Base-by-base conservation (phyloP, 2,888 invertebrate species). In the Thereva unica region DNA sequence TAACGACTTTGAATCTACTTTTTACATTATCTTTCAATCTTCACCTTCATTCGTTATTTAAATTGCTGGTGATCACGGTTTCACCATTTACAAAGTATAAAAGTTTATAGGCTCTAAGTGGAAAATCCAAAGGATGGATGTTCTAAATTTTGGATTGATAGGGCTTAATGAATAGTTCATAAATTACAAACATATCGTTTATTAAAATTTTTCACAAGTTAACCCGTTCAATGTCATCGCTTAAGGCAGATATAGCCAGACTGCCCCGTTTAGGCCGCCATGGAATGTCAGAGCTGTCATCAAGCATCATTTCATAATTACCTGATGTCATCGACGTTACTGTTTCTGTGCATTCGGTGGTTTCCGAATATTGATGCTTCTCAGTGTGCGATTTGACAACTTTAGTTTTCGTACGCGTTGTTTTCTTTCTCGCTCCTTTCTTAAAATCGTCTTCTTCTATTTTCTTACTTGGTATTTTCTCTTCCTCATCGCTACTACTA, bases 211-310 rank as follows among this genome's bases (percentile, higher is more conserved):
- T 23, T 65, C 9, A 67, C 47, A 70, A 65, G 35, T 67, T 53
- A n/a, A 69, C 61, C 45, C 67, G 45, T 41, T 70, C 70, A 9
- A 71, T 38, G 55, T 71, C 71, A 23, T 56, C 55, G 3, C 67
- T 45, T 12, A 71, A 42, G 23, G 69, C 71, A 4, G 70, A 67
- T 23, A 71, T 53, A 38, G 70, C 52, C 54, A 71, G 64, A 45
- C 70, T 71, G 12, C 71, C 71, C 7, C 71, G 56, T 63, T 71
- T 71, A 10, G 71, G 71, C 3, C 71, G 54, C 71, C 71, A 71
- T 47, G 66, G 64, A 7, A 70, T 66, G n/a, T 65, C 52, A 34
- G 54, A 61, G 1, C 7, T 42, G 23, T 23, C 23, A 4, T 23
- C 37, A 10, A n/a, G 6, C 6, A 10, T 47, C 9, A 42, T 23